Evolutionary conservation across 2,797 vertebrate species (phyloP), one percentile per base, ranked within the genome.

Genomic region (Aplochiton taeniatus): DNA sequence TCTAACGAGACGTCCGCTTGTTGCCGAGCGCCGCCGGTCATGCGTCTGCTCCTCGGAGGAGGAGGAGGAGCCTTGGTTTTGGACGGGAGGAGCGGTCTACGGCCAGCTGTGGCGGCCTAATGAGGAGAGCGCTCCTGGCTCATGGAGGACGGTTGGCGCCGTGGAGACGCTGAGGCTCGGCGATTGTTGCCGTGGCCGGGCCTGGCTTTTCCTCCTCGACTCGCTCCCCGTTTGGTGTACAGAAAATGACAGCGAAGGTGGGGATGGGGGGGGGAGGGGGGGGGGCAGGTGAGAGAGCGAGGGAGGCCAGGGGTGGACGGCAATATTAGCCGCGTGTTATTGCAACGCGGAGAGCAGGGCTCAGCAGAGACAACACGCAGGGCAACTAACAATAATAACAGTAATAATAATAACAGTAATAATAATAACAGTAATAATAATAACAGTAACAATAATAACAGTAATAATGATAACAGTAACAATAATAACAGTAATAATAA

Each of bases 71-170:
- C n/a, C n/a, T n/a, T n/a, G n/a, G n/a, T n/a, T n/a, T n/a, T n/a
- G n/a, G n/a, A n/a, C n/a, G n/a, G n/a, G n/a, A n/a, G n/a, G n/a
- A n/a, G n/a, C 65, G 77, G 84, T 85, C 84, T 75, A 73, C 85
- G 80, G 82, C 75, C 86, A 90, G 85, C 88, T 88, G 87, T 85
- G 82, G 83, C 82, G 62, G 69, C 66, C 86, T 88, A 87, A 89
- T 86, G 85, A 89, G 86, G 78, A 88, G 90, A 90, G 85, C 83
- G 85, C 85, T 88, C 83, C 82, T 81, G 85, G 87, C 82, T 85
- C 82, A 79, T 47, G 0, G 69, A 88, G 88, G 48, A 89, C 88
- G 87, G 88, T 85, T 86, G n/a, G n/a, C n/a, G n/a, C n/a, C n/a
- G n/a, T n/a, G n/a, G n/a, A n/a, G n/a, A n/a, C n/a, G n/a, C n/a